Evolutionary conservation across 2,797 vertebrate genomes (phyloP), one percentile per base, ranked within the genome.

Genomic region (Neomorphus geoffroyi): DNA sequence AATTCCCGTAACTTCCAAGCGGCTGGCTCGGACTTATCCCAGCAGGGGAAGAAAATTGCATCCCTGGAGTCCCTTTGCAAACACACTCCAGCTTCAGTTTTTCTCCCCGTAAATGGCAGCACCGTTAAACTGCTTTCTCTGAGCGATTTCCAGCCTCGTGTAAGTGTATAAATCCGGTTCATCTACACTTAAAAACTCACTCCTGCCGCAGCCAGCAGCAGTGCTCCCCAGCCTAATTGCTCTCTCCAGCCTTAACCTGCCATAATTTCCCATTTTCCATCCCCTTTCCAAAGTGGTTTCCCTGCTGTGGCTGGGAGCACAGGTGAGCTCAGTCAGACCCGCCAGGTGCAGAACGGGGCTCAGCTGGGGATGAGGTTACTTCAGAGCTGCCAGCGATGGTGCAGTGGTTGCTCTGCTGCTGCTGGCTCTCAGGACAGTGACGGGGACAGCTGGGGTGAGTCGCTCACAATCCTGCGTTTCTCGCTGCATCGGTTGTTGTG

Each of bases 261-360:
- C 90, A 92, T 93, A 3, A 86, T 97, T 95, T 95, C 92, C 90
- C 77, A 33, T 83, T 93, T 75, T 53, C 80, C 17, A 9, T 61
- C 60, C 80, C 83, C 60, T n/a, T 58, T 41, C 71, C 41, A 14
- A 5, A 9, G 78, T 4, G 13, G 41, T 80, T 95, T 90, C 61
- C 57, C 58, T 33, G 24, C 53, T 33, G 35, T 46, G 85, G 80
- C 60, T 43, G 11, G 83, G 57, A 83, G 61, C 51, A 9, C 67
- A 81, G 13, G 8, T 88, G 57, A 17, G 56, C 61, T 91, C 56
- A 7, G 32, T 83, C 74, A 24, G 19, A 54, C 60, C 62, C 62
- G 14, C 43, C 30, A 48, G 46, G 22, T 48, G 46, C 46, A 48
- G 22, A 48, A 48, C 11, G 46, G 23, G 10, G 32, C 32, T 54